A percentile compares a stretch with the other conserved stretches of the same genome.
Evolutionary conservation across 1,140 invertebrate genomes (phyloP).

Genomic region (Muscidifurax raptorellus): DNA sequence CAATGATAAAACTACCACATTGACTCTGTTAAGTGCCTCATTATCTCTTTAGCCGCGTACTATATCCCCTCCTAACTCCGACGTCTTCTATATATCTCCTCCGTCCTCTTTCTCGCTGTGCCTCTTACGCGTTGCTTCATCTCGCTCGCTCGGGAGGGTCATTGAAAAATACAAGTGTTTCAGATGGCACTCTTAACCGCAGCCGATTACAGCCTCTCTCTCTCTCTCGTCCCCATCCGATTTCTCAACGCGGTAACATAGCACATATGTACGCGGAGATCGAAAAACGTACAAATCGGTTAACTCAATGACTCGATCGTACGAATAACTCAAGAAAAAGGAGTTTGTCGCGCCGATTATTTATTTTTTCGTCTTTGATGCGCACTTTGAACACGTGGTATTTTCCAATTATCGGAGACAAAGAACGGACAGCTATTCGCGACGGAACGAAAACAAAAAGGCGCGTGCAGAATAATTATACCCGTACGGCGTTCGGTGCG

Average conservation of each 20-base stretch:
- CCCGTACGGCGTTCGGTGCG: not conserved
- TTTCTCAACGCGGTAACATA: not conserved
- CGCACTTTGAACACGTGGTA: slow-evolving; percentile 36
- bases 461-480: slow-evolving; percentile 47
- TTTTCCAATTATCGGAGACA: slow-evolving; percentile 53
- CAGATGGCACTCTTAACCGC: slow-evolving; percentile 39
- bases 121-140: not conserved
- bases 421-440: slow-evolving; percentile 28
- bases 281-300: too few relatives aligned
- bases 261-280: too few relatives aligned
- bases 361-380: slow-evolving; percentile 14
- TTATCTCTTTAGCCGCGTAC: slow-evolving; percentile 35
- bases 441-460: slow-evolving; percentile 35
- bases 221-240: not conserved
- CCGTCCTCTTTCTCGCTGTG: not conserved
- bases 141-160: not conserved
- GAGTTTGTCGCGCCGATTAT: not conserved
- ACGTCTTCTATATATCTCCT: not conserved
- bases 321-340: not conserved
- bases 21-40: slow-evolving; percentile 53
- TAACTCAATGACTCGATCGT: not conserved
- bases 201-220: not conserved
- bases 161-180: slow-evolving; percentile 44
- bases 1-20: slow-evolving; percentile 53
- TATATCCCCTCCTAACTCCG: not conserved